phyloP scores from a whole-genome alignment of 2,113 vertebrate genomes.

The Megaceryle maxima region DNA sequence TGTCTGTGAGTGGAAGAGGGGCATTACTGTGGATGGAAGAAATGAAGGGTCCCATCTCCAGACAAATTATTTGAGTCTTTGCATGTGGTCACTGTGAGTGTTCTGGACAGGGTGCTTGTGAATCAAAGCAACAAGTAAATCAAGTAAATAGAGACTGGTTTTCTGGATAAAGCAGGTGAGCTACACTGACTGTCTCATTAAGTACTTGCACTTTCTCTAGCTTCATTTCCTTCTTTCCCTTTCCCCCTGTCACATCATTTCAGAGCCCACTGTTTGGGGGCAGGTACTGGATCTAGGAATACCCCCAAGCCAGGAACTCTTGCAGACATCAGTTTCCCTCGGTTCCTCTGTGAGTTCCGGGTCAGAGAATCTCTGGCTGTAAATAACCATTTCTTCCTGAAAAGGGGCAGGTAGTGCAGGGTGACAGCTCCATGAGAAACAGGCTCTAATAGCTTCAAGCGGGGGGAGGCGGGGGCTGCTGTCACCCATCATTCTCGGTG shows the following conservation, averaged over 20 bases:
- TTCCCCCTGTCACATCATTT: background rate
- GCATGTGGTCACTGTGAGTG: background rate
- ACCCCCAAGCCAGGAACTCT: background rate
- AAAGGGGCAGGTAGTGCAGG: background rate
- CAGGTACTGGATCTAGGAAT: background rate
- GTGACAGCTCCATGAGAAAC: background rate
- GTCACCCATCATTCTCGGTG: accelerated
- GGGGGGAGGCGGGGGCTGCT: background rate
- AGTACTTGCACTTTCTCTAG: background rate
- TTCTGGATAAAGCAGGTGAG: background rate
- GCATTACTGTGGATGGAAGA: background rate
- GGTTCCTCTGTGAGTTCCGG: too few relatives aligned
- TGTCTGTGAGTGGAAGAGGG: background rate
- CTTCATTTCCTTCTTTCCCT: background rate
- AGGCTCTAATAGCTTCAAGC: background rate
- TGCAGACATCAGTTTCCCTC: background rate
- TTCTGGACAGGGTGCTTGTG: background rate
- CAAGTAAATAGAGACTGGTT: background rate
- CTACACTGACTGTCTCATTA: background rate
- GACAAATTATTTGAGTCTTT: slow-evolving; percentile 4
- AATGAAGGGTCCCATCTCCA: background rate
- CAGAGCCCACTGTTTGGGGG: background rate
- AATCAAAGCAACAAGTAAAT: background rate
- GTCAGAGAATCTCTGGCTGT: too few relatives aligned
- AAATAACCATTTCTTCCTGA: too few relatives aligned